Base-by-base conservation (phyloP, 1,140 invertebrate species). In the Caenorhabditis brenneri region DNA sequence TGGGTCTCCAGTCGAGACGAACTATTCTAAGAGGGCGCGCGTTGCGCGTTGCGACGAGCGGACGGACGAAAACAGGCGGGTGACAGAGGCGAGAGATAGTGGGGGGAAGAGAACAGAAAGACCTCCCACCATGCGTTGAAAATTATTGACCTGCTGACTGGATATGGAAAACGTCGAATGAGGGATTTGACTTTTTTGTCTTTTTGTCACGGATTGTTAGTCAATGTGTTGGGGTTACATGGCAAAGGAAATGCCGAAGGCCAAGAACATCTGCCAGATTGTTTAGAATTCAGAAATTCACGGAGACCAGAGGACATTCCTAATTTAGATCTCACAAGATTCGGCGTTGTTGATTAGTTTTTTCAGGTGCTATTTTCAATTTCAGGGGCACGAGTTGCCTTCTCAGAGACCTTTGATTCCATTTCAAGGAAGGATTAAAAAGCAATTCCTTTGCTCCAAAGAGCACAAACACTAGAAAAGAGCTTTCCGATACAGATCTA, bases 61-160 rank as follows among this genome's bases (percentile, higher is more conserved):
- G 58, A 58, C 58, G 36, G 36, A 42, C 65, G 65, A 74, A 74
- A 42, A 74, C 65, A 74, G 65, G 65, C 65, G 65, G 65, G n/a
- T 39, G 58, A 36, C 31, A 33, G 58, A n/a, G 31, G 6, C 16
- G 19, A n/a, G 22, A 65, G 22, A 33, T 2, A 33, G 65, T 36
- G 60, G 31, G 4, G 31, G 36, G 60, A 65, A 19, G 19, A 65
- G 65, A 74, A n/a, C 7, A 12, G 5, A 74, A n/a, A 74, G 65
- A 74, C 65, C 65, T 74, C 65, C 65, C 65, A 42, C 65, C 33
- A 74, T 36, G 58, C 58, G 58, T 65, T 65, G 58, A 65, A 74
- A 74, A 74, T 74, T 74, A 74, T 74, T 74, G 65, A 74, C 65
- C 65, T 74, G 65, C 65, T 74, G 65, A 74, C 65, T 74, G 65